phyloP scores from a whole-genome alignment of 2,888 invertebrate species.

The Dromius quadrimaculatus region DNA sequence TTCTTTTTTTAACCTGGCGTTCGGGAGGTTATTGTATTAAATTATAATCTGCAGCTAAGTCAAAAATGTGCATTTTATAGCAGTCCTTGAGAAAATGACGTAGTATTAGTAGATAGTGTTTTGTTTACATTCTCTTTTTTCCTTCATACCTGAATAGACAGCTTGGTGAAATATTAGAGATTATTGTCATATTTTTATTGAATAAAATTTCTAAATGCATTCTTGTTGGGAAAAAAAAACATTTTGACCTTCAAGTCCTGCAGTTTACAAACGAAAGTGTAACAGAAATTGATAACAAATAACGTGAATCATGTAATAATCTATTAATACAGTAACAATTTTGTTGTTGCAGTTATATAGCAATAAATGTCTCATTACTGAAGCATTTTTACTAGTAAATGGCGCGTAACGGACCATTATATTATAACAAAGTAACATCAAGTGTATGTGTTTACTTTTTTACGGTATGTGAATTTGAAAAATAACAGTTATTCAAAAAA shows the following conservation, averaged over 20 bases:
- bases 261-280: background rate
- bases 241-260: background rate
- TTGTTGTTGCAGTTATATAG: too few species aligned
- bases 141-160: slow-evolving; percentile 20
- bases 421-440: too few species aligned
- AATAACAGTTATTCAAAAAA: too few species aligned
- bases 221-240: too few species aligned
- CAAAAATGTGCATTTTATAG: background rate
- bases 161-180: background rate
- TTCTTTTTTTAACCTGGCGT: background rate
- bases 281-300: background rate
- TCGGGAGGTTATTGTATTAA: background rate
- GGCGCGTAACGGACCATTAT: too few species aligned
- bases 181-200: background rate
- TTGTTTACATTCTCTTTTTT: slow-evolving; percentile 53
- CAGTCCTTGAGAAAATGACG: slow-evolving; percentile 58
- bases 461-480: too few species aligned
- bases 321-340: background rate
- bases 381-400: too few species aligned
- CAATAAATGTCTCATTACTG: too few species aligned
- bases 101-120: slow-evolving; percentile 1
- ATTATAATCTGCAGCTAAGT: background rate
- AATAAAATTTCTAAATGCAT: background rate
- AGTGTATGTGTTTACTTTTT: too few species aligned
- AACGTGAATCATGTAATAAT: background rate